A percentile compares a stretch with the other conserved stretches of the same genome.
phyloP scores from a whole-genome alignment of 2,113 vertebrate species.

The Lepisosteus oculatus region DNA sequence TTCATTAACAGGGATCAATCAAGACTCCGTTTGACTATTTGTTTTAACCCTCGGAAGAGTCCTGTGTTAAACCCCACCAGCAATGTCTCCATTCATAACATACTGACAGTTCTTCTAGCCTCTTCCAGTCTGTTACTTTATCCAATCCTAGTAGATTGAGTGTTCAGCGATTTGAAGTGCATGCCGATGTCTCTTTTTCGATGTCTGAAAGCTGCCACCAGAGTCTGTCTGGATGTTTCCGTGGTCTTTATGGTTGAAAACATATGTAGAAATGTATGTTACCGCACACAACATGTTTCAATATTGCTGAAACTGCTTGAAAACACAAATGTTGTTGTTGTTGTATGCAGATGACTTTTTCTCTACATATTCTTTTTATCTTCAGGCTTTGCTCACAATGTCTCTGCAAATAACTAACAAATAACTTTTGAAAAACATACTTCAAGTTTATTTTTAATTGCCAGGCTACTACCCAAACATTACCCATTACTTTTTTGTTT shows the following conservation, averaged over 20 bases:
- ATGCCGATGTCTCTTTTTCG: not conserved
- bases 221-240: not conserved
- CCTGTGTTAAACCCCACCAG: not conserved
- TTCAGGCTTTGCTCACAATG: not conserved
- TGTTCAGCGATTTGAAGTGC: not conserved
- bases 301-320: not conserved
- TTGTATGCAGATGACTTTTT: too few species aligned
- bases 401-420: not conserved
- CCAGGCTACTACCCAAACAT: constrained; percentile 8
- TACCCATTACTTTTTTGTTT: constrained; percentile 15
- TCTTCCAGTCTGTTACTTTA: not conserved
- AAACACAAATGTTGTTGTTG: too few species aligned
- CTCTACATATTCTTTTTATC: too few species aligned
- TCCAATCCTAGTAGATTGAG: not conserved
- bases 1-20: not conserved
- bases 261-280: not conserved
- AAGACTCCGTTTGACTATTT: not conserved
- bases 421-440: not conserved
- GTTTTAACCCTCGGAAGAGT: not conserved
- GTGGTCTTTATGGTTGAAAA: not conserved
- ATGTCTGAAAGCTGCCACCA: not conserved
- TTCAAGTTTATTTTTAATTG: too few species aligned
- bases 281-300: not conserved
- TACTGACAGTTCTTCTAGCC: not conserved
- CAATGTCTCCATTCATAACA: not conserved